phyloP scores from a whole-genome alignment of 2,888 invertebrate genomes.

The Drosophila borborema region DNA sequence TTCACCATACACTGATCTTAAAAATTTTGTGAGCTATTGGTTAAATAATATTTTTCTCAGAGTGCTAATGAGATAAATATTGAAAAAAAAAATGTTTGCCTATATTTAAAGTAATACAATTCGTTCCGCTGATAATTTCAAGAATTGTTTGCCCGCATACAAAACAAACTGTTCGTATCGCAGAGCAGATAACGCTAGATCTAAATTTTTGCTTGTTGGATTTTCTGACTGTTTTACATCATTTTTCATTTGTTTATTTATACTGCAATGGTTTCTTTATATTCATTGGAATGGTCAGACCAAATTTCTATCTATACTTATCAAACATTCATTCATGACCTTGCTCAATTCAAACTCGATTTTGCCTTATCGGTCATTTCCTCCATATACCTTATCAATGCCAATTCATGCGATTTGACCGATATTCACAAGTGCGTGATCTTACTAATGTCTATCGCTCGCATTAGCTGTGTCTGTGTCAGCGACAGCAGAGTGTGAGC shows the following conservation, averaged over 20 bases:
- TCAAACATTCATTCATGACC: slow-evolving; percentile 20
- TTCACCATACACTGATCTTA: slow-evolving; percentile 2
- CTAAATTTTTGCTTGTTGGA: no score
- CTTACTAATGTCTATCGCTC: slow-evolving; percentile 12
- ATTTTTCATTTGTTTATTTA: no score
- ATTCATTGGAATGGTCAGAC: no score
- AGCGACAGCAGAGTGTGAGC: not conserved
- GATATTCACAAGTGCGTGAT: slow-evolving; percentile 1
- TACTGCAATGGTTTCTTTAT: no score
- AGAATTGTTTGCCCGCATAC: not conserved
- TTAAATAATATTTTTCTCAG: not conserved
- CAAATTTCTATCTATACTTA: no score
- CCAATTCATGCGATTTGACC: slow-evolving; percentile 3
- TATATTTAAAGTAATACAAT: not conserved
- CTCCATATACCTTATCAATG: slow-evolving; percentile 16
- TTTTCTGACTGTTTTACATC: not conserved
- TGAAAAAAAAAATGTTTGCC: not conserved
- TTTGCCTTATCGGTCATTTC: slow-evolving; percentile 14
- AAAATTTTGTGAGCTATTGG: no score
- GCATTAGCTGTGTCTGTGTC: not conserved
- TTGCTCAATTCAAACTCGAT: slow-evolving; percentile 2
- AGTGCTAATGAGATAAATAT: not conserved
- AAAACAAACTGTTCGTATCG: not conserved
- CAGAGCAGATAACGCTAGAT: not conserved
- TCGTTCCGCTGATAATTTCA: not conserved